A percentile compares a stretch with the other conserved stretches of the same genome.
Evolutionary conservation across 2,113 vertebrate genomes (phyloP).

Genomic region (Tauraco erythrolophus): DNA sequence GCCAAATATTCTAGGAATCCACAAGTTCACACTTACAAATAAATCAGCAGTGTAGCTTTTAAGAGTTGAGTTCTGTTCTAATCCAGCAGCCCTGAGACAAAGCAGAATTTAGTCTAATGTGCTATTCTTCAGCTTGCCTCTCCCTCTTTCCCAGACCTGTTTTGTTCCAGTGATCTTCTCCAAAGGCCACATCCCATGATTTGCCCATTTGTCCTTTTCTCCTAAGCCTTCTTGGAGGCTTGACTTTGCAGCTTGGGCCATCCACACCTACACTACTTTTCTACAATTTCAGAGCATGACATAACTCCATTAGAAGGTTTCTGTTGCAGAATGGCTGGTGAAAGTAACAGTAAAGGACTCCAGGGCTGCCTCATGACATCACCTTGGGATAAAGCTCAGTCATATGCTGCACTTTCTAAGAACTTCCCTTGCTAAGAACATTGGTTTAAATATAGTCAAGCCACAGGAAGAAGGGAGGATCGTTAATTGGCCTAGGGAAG

Average conservation of each 20-base stretch:
- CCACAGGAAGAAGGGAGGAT: background rate
- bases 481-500: background rate
- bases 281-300: background rate
- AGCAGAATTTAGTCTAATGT: background rate
- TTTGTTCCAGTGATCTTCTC: background rate
- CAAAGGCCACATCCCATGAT: background rate
- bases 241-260: background rate
- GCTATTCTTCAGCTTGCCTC: background rate
- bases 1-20: slow-evolving; percentile 53
- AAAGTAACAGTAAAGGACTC: background rate
- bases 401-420: background rate
- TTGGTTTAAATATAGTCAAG: background rate
- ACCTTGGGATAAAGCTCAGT: background rate
- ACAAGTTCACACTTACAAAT: slow-evolving; percentile 49
- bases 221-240: background rate
- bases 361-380: background rate
- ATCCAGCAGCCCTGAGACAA: background rate
- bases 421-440: background rate
- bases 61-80: background rate
- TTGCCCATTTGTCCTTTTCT: background rate
- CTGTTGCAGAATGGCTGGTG: background rate
- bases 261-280: background rate
- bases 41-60: slow-evolving; percentile 23
- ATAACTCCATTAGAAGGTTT: background rate
- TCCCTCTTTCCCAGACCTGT: background rate